Evolutionary conservation across 2,888 invertebrate species (phyloP), one percentile per base, ranked within the genome.

Genomic region (Latrodectus elegans): DNA sequence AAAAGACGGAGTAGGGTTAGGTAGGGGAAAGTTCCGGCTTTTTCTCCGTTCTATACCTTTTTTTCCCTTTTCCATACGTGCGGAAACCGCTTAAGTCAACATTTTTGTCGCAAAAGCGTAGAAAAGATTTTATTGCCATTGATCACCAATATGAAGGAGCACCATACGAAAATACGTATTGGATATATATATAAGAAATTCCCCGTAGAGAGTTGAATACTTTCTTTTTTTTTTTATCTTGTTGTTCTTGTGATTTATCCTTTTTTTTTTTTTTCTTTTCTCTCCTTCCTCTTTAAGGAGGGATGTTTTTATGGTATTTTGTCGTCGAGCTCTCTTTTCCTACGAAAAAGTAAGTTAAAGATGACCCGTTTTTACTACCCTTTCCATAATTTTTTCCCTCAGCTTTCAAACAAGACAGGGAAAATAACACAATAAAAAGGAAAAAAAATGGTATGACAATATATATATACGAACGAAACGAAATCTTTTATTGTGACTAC

Each of bases 1-100:
- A 38, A 38, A 12, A 26, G 49, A 71, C 22, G 26, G 22, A 53
- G 68, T 12, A 12, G 26, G 53, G 53, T 52, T 38, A 71, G 53
- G 68, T 17, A 26, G 14, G 52, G 53, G 38, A 1, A 22, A 49
- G 84, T 78, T 84, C 78, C 73, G 71, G 84, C 52, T 79, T 74
- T 75, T 75, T 74, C 67, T 74, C 68, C 74, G 68, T 73, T 55
- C 38, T 72, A 55, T 78, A 17, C 84, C 51, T 6, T 53, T 64
- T 67, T 74, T 64, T 53, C 53, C 70, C 38, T 74, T 55, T 60
- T 80, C 67, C 75, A 75, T 80, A 70, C 80, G 80, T 75, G 79
- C 71, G 75, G 79, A 80, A 85, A 80, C 80, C 85, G 75, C 75
- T 80, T 80, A 80, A 85, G 85, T 85, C 85, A 85, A 80, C 80